These are phyloP conservation scores for Brienomyrus longianalis DNA, from an alignment of 2,113 vertebrate species.

Conservation along the genomic window DNA sequence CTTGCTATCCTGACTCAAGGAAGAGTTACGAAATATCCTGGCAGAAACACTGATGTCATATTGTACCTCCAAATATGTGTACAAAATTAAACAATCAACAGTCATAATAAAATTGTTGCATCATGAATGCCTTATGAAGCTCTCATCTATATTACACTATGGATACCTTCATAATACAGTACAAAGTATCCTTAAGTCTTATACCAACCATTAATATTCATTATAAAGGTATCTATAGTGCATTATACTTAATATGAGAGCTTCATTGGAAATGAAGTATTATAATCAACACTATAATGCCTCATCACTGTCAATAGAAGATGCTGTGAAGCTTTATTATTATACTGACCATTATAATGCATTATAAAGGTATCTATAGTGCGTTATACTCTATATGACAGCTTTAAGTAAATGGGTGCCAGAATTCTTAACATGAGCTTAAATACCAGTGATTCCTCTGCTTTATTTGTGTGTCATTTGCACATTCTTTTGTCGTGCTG, in stretches of 20 bases:
- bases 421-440: background rate
- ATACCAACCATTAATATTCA: background rate
- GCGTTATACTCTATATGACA: background rate
- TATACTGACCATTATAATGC: background rate
- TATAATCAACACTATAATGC: background rate
- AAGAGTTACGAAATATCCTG: background rate
- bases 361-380: background rate
- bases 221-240: background rate
- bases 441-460: background rate
- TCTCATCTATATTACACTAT: background rate
- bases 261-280: background rate
- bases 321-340: background rate
- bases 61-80: background rate
- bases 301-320: background rate
- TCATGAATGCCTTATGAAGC: background rate
- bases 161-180: background rate
- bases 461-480: background rate
- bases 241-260: background rate
- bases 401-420: background rate
- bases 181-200: background rate
- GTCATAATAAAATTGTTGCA: background rate
- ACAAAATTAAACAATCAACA: background rate
- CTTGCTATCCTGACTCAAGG: too few relatives aligned
- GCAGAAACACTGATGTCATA: background rate
- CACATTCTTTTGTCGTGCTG: background rate